Evolutionary conservation across 2,888 invertebrate genomes (phyloP).

Genomic region (Allygus modestus): DNA sequence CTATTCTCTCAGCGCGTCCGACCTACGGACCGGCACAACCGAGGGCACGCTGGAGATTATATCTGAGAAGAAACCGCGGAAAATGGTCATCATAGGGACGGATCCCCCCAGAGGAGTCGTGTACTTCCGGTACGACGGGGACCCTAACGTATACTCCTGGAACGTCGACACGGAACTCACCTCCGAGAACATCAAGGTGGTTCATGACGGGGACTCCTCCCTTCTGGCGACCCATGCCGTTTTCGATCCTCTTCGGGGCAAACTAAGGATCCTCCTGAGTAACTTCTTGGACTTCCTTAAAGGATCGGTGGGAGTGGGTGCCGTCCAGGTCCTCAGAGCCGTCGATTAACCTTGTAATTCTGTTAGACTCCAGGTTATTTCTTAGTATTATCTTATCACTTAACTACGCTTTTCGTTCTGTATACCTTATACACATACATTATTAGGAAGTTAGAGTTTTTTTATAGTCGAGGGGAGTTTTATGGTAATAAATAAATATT

Average conservation of each 20-base stretch:
- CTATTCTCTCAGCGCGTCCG: constrained; percentile 78
- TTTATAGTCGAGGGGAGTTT: too few species aligned
- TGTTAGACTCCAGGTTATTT: too few species aligned
- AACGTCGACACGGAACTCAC: constrained; percentile 73
- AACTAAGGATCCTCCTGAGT: constrained; percentile 70
- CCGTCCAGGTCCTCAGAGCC: constrained; percentile 15
- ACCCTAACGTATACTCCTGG: constrained; percentile 82
- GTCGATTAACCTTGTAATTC: background rate
- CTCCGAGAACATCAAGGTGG: constrained; percentile 62
- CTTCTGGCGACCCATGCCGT: constrained; percentile 65
- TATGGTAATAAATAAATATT: too few species aligned
- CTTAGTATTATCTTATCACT: too few species aligned
- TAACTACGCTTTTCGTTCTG: too few species aligned
- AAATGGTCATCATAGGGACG: constrained; percentile 80
- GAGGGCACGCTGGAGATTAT: constrained; percentile 70
- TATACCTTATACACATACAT: too few species aligned
- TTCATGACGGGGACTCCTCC: constrained; percentile 61
- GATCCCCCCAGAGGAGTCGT: constrained; percentile 76
- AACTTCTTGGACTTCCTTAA: constrained; percentile 70
- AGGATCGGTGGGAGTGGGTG: constrained; percentile 65
- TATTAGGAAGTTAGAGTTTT: too few species aligned
- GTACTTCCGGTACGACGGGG: constrained; percentile 74
- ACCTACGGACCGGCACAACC: constrained; percentile 74
- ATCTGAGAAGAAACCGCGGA: constrained; percentile 78
- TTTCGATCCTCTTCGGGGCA: constrained; percentile 63